A percentile compares a stretch with the other conserved stretches of the same genome.
Conservation (phyloP, 2,797 vertebrate genomes). For the Choloepus didactylus region DNA sequence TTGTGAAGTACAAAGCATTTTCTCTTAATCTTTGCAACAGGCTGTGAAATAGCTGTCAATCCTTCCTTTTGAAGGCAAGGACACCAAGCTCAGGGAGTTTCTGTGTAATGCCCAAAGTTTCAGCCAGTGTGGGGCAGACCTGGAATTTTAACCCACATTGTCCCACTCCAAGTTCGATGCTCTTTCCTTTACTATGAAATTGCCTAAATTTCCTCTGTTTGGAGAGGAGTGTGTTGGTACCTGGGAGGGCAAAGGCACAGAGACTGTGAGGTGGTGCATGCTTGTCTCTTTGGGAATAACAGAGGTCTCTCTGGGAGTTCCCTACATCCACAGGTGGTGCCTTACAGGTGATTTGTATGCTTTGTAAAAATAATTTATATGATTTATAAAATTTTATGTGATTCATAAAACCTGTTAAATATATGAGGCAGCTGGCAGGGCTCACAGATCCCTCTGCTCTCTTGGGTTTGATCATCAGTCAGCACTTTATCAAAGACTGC, state of each 20-base stretch:
- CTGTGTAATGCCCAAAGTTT: not conserved
- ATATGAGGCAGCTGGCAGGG: not conserved
- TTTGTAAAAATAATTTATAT: slow-evolving; percentile 71
- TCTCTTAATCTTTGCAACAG: not conserved
- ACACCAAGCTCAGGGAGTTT: not conserved
- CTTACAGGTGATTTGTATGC: slow-evolving; percentile 65
- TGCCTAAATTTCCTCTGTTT: not conserved
- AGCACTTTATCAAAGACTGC: not conserved
- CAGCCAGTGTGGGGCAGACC: not conserved
- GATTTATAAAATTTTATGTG: slow-evolving; percentile 69
- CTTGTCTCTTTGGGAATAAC: not conserved
- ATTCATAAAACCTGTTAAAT: slow-evolving; percentile 69
- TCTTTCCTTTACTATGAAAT: too few species aligned
- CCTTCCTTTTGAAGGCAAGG: not conserved
- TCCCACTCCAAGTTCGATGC: not conserved
- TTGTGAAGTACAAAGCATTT: not conserved
- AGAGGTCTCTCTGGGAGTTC: not conserved
- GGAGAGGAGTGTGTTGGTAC: not conserved
- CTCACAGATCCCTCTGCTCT: not conserved
- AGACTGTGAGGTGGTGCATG: fast-evolving
- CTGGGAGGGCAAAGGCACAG: fast-evolving
- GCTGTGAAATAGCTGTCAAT: too few species aligned
- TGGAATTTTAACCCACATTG: not conserved
- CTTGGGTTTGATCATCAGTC: not conserved
- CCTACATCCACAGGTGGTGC: slow-evolving; percentile 22